phyloP scores from a whole-genome alignment of 2,797 vertebrate genomes.

The Clarias laeviceps region DNA sequence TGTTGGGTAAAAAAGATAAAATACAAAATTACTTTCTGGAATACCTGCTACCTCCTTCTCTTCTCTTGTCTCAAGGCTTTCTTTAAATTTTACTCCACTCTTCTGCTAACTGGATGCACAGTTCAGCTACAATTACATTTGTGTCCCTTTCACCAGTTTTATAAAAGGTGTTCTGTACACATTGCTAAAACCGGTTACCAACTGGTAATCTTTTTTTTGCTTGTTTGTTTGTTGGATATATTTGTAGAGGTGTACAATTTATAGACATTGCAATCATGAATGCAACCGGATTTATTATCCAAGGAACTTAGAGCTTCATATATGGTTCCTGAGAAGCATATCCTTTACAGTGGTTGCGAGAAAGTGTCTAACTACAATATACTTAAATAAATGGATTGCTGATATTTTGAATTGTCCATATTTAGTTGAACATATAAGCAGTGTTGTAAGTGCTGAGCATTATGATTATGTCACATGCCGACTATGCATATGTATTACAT shows the following conservation, averaged over 20 bases:
- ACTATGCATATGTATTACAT: neutral
- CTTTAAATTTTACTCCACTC: neutral
- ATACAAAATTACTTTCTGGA: neutral
- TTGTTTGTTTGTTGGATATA: neutral
- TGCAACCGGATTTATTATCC: neutral
- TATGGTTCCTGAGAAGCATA: neutral
- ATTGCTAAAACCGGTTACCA: neutral
- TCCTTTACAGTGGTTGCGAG: neutral
- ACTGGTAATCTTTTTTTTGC: neutral
- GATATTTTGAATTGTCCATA: neutral
- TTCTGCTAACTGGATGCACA: neutral
- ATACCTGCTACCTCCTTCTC: neutral
- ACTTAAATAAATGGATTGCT: neutral
- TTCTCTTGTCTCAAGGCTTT: neutral
- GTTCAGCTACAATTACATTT: neutral
- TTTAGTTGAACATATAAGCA: neutral
- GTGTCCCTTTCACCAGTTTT: neutral
- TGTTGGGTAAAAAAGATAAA: slow-evolving; percentile 53
- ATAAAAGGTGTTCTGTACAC: neutral
- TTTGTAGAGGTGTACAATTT: neutral
- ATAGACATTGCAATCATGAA: neutral
- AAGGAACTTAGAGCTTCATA: neutral
- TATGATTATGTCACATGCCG: neutral
- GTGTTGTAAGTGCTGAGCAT: neutral
- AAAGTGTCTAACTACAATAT: neutral